A percentile compares a stretch with the other conserved stretches of the same genome.
phyloP scores from a whole-genome alignment of 1,140 invertebrate species.

The Zaprionus lachaisei region DNA sequence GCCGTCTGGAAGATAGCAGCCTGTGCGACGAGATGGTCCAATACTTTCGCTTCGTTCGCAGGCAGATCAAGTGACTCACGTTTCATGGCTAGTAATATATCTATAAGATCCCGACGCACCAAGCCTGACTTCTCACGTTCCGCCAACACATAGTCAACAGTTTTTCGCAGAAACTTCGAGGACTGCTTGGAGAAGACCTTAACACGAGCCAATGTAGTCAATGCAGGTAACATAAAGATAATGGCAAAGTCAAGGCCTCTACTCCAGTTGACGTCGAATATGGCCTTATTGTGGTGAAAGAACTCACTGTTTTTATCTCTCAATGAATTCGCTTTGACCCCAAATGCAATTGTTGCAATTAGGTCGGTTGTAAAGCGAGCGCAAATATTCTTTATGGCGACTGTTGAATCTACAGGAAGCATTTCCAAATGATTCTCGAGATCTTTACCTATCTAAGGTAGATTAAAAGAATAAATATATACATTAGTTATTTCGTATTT shows the following conservation, averaged over 20 bases:
- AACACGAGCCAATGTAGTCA: constrained; percentile 48
- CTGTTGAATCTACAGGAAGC: constrained; percentile 2
- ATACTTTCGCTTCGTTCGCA: constrained; percentile 28
- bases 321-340: constrained; percentile 86
- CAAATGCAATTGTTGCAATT: constrained; percentile 87
- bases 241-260: constrained; percentile 85
- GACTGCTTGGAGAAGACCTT: constrained; percentile 64
- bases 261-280: constrained; percentile 85
- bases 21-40: constrained; percentile 87
- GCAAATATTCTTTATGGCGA: constrained; percentile 80
- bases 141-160: constrained; percentile 72
- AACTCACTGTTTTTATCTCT: constrained; percentile 85
- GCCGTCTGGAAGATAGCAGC: constrained; percentile 90
- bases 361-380: constrained; percentile 87
- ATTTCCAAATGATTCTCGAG: constrained; percentile 49
- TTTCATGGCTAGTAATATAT: constrained; percentile 83
- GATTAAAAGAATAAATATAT: neutral
- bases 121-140: constrained; percentile 68
- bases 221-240: constrained; percentile 84
- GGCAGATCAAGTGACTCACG: constrained; percentile 50
- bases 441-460: constrained; percentile 58
- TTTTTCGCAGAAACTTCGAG: constrained; percentile 67
- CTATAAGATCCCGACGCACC: constrained; percentile 84
- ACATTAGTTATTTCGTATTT: neutral
- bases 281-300: constrained; percentile 77